Conservation (phyloP, 2,888 invertebrate genomes). For the Lycocerus yunnanus region DNA sequence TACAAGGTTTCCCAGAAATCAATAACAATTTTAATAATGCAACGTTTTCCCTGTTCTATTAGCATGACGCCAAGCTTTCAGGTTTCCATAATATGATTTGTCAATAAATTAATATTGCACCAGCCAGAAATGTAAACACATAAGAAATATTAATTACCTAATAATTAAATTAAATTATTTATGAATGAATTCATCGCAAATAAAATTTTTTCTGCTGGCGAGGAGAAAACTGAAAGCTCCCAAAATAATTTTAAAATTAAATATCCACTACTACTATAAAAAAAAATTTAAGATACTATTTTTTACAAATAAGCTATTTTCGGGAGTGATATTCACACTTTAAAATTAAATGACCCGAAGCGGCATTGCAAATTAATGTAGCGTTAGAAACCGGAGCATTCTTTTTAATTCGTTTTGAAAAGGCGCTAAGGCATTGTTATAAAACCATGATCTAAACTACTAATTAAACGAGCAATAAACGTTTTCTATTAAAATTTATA, state of each 20-base stretch:
- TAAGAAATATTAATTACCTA: too few species aligned
- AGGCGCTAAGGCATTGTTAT: slow-evolving; percentile 12
- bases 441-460: slow-evolving; percentile 6
- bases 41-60: neutral
- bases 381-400: slow-evolving; percentile 8
- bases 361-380: slow-evolving; percentile 14
- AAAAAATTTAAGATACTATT: neutral
- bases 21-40: neutral
- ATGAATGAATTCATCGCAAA: too few species aligned
- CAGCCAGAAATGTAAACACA: neutral
- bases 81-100: neutral
- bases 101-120: neutral
- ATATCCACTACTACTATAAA: neutral
- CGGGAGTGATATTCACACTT: neutral
- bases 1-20: neutral
- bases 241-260: too few species aligned
- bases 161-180: too few species aligned
- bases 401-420: slow-evolving; percentile 2
- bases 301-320: neutral
- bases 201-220: too few species aligned
- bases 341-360: slow-evolving; percentile 10
- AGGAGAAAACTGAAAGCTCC: too few species aligned
- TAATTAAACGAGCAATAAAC: slow-evolving; percentile 7
- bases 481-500: neutral
- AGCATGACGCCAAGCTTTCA: neutral